Percentiles rank a stretch among this genome's conserved stretches.
These are phyloP conservation scores for Morone chrysops DNA, from an alignment of 2,113 vertebrate genomes.

Conservation along the genomic window DNA sequence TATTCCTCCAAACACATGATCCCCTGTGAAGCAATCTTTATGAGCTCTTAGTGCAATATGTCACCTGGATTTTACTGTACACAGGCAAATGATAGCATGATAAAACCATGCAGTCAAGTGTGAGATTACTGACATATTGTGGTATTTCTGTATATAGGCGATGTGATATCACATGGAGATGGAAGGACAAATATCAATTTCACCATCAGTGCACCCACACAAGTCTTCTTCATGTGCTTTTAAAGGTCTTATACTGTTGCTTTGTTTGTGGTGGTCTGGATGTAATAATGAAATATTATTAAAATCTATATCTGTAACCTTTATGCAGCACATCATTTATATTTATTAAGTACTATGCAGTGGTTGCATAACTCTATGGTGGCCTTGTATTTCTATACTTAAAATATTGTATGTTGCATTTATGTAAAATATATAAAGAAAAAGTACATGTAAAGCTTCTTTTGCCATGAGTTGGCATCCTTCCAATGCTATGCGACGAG, in stretches of 20 bases:
- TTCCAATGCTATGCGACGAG: conserved; percentile 8
- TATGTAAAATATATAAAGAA: background rate
- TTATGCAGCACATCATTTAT: background rate
- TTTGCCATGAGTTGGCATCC: conserved; percentile 25
- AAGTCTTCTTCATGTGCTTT: conserved; percentile 8
- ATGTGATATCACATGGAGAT: conserved; percentile 29
- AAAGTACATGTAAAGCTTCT: background rate
- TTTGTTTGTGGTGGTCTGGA: background rate
- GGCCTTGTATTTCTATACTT: background rate
- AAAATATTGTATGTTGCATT: background rate
- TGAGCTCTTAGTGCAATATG: conserved; percentile 20
- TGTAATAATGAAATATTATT: conserved; percentile 35
- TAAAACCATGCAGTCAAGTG: conserved; percentile 44
- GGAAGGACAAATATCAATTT: conserved; percentile 45
- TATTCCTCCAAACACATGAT: background rate
- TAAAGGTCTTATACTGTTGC: conserved; percentile 24
- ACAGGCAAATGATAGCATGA: conserved; percentile 28
- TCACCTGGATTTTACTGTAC: conserved; percentile 30
- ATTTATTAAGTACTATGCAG: background rate
- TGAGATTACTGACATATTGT: conserved; percentile 59
- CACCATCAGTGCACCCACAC: conserved; percentile 19
- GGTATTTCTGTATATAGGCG: conserved; percentile 35
- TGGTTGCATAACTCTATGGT: background rate
- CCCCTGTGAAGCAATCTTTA: conserved; percentile 17
- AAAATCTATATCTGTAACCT: conserved; percentile 28